Conservation (phyloP, 2,113 vertebrate genomes). For the Paradoxurus hermaphroditus region DNA sequence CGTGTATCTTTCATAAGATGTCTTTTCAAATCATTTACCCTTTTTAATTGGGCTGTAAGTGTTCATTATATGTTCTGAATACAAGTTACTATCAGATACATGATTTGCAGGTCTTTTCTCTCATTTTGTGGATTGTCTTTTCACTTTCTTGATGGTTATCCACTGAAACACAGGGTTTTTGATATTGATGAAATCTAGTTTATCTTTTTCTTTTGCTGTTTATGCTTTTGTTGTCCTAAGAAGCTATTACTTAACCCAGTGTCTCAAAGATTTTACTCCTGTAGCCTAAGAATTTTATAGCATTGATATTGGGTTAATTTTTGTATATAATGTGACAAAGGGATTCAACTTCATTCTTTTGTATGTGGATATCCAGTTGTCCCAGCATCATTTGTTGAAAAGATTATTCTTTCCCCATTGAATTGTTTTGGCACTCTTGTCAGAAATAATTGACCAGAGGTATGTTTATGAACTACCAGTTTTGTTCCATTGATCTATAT, state of each 20-base stretch:
- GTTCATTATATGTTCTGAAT: not conserved
- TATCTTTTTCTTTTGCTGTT: not conserved
- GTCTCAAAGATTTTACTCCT: not conserved
- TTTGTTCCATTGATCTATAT: not conserved
- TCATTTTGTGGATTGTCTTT: not conserved
- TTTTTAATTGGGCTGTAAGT: not conserved
- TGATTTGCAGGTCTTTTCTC: not conserved
- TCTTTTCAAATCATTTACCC: not conserved
- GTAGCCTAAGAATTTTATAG: not conserved
- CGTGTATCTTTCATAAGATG: not conserved
- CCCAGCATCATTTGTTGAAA: not conserved
- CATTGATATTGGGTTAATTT: constrained; percentile 25
- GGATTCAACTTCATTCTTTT: not conserved
- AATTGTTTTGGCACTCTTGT: not conserved
- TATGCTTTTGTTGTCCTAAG: not conserved
- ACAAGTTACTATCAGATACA: not conserved
- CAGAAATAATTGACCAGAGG: not conserved
- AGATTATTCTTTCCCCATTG: not conserved
- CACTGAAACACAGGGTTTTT: not conserved
- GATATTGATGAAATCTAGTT: not conserved
- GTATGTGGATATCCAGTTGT: not conserved
- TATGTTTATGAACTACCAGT: not conserved
- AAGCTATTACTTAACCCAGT: not conserved
- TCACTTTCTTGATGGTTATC: not conserved
- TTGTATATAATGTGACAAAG: not conserved